Percentiles rank a stretch among this genome's conserved stretches.
These are phyloP conservation scores for Gymnosoma rotundatum DNA, from an alignment of 2,888 invertebrate species.

Conservation along the genomic window DNA sequence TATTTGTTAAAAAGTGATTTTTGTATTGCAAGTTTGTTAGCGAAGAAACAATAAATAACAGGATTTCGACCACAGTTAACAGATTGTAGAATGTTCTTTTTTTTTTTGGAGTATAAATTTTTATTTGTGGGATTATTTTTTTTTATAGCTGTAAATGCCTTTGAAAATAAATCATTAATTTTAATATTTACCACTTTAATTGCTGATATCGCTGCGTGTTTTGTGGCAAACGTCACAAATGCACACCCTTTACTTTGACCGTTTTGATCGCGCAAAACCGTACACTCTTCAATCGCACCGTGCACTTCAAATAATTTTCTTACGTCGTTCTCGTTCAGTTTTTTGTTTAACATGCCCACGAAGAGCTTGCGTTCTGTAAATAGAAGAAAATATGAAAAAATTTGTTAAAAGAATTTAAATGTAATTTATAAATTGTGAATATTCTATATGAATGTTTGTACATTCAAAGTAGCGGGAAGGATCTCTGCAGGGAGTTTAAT, in stretches of 20 bases:
- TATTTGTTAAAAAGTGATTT: background rate
- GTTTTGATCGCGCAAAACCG: slow-evolving; percentile 96
- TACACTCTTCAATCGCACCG: slow-evolving; percentile 99
- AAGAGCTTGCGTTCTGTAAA: slow-evolving; percentile 96
- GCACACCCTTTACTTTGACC: slow-evolving; percentile 99
- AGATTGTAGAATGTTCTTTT: slow-evolving; percentile 47
- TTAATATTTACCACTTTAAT: slow-evolving; percentile 88
- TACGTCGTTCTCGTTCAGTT: slow-evolving; percentile 96
- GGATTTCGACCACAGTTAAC: slow-evolving; percentile 21
- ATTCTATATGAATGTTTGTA: too few species aligned
- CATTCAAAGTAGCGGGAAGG: too few species aligned
- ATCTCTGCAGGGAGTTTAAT: too few species aligned
- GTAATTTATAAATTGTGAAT: too few species aligned
- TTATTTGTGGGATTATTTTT: background rate
- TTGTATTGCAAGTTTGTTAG: background rate
- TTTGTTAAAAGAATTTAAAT: too few species aligned
- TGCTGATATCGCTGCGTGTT: slow-evolving; percentile 98
- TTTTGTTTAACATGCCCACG: slow-evolving; percentile 99
- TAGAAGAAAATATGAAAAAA: slow-evolving; percentile 9
- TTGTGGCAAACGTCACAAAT: slow-evolving; percentile 98
- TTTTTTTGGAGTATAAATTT: background rate
- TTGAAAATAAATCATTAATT: background rate
- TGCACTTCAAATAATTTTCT: slow-evolving; percentile 95
- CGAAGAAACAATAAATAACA: slow-evolving; percentile 4
- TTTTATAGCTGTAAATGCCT: background rate